Evolutionary conservation across 2,113 vertebrate genomes (phyloP).

Genomic region (human (Homo sapiens)): GRCh38 chr9:27399501-27400000

Average conservation of each 20-base stretch:
- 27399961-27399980: not conserved
- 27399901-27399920: not conserved
- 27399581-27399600: not conserved
- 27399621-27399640: not conserved
- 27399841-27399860: not conserved
- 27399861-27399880: not conserved
- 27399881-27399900: not conserved
- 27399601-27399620: not conserved
- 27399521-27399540: not conserved
- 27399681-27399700: not conserved
- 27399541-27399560: not conserved
- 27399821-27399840: not conserved
- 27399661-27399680: not conserved
- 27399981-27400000: not conserved
- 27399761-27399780: not conserved
- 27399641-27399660: not conserved
- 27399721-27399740: not conserved
- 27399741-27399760: not conserved
- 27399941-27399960: not conserved
- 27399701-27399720: not conserved
- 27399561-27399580: not conserved
- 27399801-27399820: not conserved
- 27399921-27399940: not conserved
- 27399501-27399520: not conserved
- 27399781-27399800: not conserved